Evolutionary conservation across 2,888 invertebrate species (phyloP).

Genomic region (Coleophora deauratella): DNA sequence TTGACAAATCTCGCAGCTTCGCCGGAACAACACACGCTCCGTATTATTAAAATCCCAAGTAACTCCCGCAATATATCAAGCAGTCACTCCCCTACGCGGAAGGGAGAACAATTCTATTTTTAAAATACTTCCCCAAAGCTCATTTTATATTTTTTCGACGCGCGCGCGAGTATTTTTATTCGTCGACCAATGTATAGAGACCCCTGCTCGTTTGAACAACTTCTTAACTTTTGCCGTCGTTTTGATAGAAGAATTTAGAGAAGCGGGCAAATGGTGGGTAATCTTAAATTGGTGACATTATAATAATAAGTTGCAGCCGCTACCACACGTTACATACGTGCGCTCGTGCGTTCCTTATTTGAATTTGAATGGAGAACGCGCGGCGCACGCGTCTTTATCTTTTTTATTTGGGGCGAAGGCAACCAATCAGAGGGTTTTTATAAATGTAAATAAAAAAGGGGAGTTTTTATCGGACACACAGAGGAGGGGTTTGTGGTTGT

Average conservation of each 20-base stretch:
- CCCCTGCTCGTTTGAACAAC: conserved; percentile 17
- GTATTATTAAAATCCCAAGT: conserved; percentile 72
- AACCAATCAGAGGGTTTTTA: conserved; percentile 52
- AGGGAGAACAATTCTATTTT: conserved; percentile 61
- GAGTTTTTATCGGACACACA: conserved; percentile 35
- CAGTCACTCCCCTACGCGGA: conserved; percentile 53
- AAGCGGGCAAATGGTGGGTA: conserved; percentile 21
- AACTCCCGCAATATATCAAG: conserved; percentile 69
- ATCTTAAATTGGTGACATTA: conserved; percentile 51
- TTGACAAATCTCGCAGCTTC: conserved; percentile 73
- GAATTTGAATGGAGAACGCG: conserved; percentile 39
- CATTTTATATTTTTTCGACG: conserved; percentile 65
- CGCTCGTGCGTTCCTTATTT: conserved; percentile 61
- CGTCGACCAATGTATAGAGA: conserved; percentile 31
- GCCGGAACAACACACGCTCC: conserved; percentile 66
- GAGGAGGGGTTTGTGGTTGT: background rate
- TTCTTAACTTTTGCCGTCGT: conserved; percentile 7
- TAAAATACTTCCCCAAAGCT: conserved; percentile 65
- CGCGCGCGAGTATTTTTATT: conserved; percentile 55
- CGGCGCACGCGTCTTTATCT: conserved; percentile 57
- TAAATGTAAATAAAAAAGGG: conserved; percentile 55
- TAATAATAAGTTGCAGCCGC: conserved; percentile 62
- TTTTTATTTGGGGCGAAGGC: conserved; percentile 54
- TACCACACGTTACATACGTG: conserved; percentile 44
- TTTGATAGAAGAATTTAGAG: background rate